phyloP scores from a whole-genome alignment of 2,113 vertebrate species.

The Desmodus rotundus region DNA sequence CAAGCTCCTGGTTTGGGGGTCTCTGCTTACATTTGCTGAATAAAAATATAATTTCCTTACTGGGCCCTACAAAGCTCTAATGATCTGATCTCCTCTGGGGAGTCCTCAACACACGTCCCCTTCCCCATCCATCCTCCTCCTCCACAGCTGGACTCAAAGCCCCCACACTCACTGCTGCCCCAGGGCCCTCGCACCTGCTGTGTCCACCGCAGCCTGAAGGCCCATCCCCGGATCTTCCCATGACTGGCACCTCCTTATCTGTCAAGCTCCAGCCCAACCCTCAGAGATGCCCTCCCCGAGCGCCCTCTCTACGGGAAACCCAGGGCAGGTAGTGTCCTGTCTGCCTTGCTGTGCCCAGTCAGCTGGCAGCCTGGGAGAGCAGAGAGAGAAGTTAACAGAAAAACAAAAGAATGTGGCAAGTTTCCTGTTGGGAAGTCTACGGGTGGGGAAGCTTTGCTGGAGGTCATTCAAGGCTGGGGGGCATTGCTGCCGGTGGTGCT shows the following conservation, averaged over 20 bases:
- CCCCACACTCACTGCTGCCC: neutral
- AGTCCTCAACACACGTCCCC: no score
- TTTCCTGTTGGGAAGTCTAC: neutral
- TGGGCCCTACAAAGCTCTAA: neutral
- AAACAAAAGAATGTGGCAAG: neutral
- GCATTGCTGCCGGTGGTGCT: rapidly evolving
- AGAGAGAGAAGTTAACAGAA: neutral
- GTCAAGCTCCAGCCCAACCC: neutral
- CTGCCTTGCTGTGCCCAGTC: neutral
- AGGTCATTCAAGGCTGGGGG: neutral
- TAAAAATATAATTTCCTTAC: neutral
- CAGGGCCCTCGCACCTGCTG: neutral
- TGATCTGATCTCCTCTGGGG: neutral
- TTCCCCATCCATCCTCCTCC: neutral
- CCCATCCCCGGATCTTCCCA: neutral
- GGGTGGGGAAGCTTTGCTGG: neutral
- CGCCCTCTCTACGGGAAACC: neutral
- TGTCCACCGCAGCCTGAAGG: neutral
- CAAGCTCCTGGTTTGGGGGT: neutral
- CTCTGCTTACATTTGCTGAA: neutral
- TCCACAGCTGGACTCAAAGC: neutral
- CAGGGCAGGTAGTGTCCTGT: neutral
- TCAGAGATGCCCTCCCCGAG: neutral
- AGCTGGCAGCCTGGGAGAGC: neutral
- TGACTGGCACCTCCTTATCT: neutral